Evolutionary conservation across 2,113 vertebrate species (phyloP).

Genomic region (Suncus etruscus): DNA sequence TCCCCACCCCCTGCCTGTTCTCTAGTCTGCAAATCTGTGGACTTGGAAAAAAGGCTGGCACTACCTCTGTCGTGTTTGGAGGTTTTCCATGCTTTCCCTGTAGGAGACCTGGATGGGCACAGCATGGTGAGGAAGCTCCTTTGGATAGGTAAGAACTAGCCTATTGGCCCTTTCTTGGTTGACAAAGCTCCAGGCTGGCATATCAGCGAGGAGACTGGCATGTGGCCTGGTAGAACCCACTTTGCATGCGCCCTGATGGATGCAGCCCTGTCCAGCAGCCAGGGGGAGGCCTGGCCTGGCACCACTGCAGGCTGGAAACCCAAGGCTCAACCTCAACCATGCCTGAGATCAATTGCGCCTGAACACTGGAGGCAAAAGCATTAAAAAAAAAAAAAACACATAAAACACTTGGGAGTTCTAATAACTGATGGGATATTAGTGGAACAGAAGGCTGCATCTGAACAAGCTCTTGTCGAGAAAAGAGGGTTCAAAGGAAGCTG

Average conservation of each 20-base stretch:
- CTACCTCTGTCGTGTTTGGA: background rate
- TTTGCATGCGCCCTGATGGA: no score
- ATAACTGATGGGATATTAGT: background rate
- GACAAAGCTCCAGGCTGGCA: background rate
- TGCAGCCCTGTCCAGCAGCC: no score
- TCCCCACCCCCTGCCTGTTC: no score
- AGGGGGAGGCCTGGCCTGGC: background rate
- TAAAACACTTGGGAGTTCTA: background rate
- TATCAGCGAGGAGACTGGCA: background rate
- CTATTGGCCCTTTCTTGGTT: background rate
- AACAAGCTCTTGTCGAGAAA: background rate
- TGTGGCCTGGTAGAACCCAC: background rate
- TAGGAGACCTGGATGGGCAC: background rate
- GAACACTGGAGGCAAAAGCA: background rate
- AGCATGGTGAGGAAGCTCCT: background rate
- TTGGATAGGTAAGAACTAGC: no score
- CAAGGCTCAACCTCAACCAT: background rate
- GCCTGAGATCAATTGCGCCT: constrained; percentile 3
- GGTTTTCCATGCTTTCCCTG: background rate
- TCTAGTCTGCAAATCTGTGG: no score
- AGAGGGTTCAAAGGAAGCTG: background rate
- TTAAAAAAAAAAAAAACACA: constrained; percentile 41
- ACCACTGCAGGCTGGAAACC: background rate
- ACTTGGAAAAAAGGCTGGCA: background rate
- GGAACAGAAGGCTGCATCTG: background rate